Conservation (phyloP, 2,888 invertebrate species). For the Parnassius mnemosyne region DNA sequence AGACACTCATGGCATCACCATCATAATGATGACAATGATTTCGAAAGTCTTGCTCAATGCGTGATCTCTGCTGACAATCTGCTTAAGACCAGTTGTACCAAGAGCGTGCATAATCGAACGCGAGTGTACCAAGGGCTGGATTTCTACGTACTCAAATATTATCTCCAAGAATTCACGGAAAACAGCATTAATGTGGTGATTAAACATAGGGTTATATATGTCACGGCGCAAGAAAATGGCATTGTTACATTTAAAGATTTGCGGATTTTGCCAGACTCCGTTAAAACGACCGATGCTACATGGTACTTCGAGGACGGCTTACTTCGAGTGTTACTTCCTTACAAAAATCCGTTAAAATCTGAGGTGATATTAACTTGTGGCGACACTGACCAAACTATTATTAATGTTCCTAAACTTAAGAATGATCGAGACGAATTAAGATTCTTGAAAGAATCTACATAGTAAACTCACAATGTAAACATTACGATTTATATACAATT, state of each 20-base stretch:
- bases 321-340: conserved; percentile 7
- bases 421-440: neutral
- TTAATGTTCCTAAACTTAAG: neutral
- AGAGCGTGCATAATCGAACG: neutral
- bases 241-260: conserved; percentile 9
- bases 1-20: neutral
- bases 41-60: neutral
- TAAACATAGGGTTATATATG: conserved; percentile 1
- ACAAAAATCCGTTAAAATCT: conserved; percentile 12
- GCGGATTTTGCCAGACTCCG: conserved; percentile 22
- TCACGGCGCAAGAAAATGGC: neutral
- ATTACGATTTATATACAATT: no score
- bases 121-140: neutral
- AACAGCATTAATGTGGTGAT: neutral
- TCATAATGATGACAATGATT: neutral
- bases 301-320: conserved; percentile 21
- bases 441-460: neutral
- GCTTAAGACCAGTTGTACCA: neutral
- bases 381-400: neutral
- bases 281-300: conserved; percentile 12
- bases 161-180: neutral
- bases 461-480: no score
- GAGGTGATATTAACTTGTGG: conserved; percentile 1
- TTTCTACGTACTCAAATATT: conserved; percentile 6
- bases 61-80: neutral